Evolutionary conservation across 2,888 invertebrate species (phyloP).

Genomic region (Mythimna loreyi): DNA sequence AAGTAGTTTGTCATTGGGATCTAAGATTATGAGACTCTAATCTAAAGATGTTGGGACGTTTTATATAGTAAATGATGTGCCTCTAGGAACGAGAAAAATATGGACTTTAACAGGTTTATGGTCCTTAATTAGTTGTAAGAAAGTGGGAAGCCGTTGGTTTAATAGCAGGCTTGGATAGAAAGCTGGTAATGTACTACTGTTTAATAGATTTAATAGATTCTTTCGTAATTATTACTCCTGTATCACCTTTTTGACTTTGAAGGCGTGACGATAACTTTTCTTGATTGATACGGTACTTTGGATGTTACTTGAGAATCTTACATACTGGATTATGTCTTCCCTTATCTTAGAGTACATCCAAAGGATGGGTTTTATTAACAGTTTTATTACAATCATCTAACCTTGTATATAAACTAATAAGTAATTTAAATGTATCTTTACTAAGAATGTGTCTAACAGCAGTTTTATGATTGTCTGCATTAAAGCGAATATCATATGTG

Average conservation of each 20-base stretch:
- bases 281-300: constrained; percentile 23
- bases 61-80: constrained; percentile 50
- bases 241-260: constrained; percentile 21
- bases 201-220: constrained; percentile 47
- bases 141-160: constrained; percentile 50
- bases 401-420: too few species aligned
- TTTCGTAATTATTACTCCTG: constrained; percentile 47
- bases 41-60: constrained; percentile 57
- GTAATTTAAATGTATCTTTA: too few species aligned
- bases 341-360: too few species aligned
- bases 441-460: too few species aligned
- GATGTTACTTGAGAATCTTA: background rate
- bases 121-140: constrained; percentile 58
- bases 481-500: too few species aligned
- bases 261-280: constrained; percentile 22
- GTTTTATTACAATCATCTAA: too few species aligned
- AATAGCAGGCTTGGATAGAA: constrained; percentile 50
- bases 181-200: constrained; percentile 30
- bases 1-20: constrained; percentile 69
- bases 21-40: constrained; percentile 55
- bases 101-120: constrained; percentile 40
- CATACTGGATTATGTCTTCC: background rate
- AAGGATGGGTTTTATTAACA: too few species aligned
- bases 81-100: constrained; percentile 44
- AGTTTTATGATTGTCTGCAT: too few species aligned